Percentiles rank a stretch among this genome's conserved stretches.
phyloP scores from a whole-genome alignment of 2,888 invertebrate species.

The Eurytoma californica region DNA sequence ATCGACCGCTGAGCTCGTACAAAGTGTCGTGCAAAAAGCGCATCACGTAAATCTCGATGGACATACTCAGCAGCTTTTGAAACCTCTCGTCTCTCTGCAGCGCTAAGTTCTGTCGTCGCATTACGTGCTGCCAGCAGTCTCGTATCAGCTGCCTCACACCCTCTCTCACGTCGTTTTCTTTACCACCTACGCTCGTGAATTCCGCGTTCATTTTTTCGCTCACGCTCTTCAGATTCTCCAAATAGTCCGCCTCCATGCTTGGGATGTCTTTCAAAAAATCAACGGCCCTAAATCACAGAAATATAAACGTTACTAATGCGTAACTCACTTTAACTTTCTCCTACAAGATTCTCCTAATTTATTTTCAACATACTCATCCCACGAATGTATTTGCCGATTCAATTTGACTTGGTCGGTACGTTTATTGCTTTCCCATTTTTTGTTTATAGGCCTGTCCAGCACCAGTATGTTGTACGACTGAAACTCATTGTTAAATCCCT shows the following conservation, averaged over 20 bases:
- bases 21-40: constrained; percentile 70
- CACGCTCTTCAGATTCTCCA: constrained; percentile 40
- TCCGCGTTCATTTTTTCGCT: constrained; percentile 53
- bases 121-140: constrained; percentile 63
- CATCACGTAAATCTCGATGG: constrained; percentile 66
- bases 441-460: constrained; percentile 61
- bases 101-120: constrained; percentile 61
- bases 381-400: constrained; percentile 39
- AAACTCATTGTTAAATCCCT: constrained; percentile 64
- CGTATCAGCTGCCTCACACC: constrained; percentile 61
- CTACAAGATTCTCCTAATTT: too few species aligned
- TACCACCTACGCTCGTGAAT: constrained; percentile 56
- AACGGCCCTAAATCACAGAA: constrained; percentile 55
- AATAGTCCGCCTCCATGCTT: neutral
- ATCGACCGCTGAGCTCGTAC: constrained; percentile 67
- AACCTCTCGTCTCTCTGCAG: constrained; percentile 65
- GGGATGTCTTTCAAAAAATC: constrained; percentile 59
- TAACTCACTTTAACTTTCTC: too few species aligned
- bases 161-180: constrained; percentile 59
- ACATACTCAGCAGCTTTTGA: constrained; percentile 63
- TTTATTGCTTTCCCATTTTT: constrained; percentile 46
- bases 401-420: too few species aligned
- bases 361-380: constrained; percentile 62
- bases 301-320: too few species aligned
- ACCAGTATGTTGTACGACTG: constrained; percentile 62